Evolutionary conservation across 2,113 vertebrate genomes (phyloP).

Genomic region (Odontesthes bonariensis): DNA sequence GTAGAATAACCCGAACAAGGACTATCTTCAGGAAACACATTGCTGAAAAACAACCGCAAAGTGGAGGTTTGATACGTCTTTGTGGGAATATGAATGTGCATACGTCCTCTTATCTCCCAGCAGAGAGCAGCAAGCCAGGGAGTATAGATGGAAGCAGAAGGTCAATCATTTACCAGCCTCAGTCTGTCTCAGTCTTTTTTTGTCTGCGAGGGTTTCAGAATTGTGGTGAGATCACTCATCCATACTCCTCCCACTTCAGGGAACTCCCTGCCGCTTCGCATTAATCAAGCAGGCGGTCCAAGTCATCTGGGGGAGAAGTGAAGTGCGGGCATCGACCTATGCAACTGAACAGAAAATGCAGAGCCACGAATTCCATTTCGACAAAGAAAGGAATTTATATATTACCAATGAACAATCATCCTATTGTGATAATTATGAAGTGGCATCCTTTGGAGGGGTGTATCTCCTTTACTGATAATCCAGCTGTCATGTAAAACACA

Average conservation of each 20-base stretch:
- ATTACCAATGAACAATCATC: no score
- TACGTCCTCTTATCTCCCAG: constrained; percentile 23
- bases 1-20: not conserved
- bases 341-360: not conserved
- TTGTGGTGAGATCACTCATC: constrained; percentile 40
- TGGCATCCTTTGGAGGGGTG: no score
- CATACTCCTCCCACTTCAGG: constrained; percentile 68
- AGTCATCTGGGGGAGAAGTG: constrained; percentile 16
- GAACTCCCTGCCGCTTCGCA: constrained; percentile 82
- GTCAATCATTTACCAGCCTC: constrained; percentile 84
- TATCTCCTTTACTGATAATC: no score
- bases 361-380: constrained; percentile 32
- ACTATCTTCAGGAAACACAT: constrained; percentile 50
- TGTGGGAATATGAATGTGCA: not conserved
- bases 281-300: constrained; percentile 51
- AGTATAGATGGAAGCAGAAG: constrained; percentile 36
- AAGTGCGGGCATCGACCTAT: not conserved
- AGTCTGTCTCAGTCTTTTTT: constrained; percentile 18
- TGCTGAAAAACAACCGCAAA: constrained; percentile 4
- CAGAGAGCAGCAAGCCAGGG: constrained; percentile 15
- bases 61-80: constrained; percentile 37
- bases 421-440: no score
- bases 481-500: no score
- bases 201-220: constrained; percentile 29
- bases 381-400: constrained; percentile 13